Conservation (phyloP, 2,113 vertebrate genomes). For the Albula goreensis region DNA sequence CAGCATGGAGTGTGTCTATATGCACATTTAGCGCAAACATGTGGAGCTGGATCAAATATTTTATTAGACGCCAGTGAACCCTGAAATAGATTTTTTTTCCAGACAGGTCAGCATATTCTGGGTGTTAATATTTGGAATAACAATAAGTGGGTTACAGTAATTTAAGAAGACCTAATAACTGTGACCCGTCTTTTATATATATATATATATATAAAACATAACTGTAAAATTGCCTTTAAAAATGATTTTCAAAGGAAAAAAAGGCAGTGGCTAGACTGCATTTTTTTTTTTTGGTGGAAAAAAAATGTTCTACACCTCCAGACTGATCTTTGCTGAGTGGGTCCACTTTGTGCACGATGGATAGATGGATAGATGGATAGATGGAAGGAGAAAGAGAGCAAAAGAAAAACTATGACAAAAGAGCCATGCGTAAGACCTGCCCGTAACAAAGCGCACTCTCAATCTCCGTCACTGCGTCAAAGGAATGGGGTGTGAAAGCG, state of each 20-base stretch:
- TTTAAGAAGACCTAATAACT: background rate
- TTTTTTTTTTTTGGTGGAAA: too few species aligned
- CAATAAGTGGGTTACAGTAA: background rate
- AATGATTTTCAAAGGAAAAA: background rate
- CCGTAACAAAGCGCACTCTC: too few species aligned
- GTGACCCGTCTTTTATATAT: background rate
- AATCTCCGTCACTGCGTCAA: background rate
- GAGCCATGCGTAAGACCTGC: too few species aligned
- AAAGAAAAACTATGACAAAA: too few species aligned
- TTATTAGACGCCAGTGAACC: background rate
- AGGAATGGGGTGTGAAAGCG: background rate
- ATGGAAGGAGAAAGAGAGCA: too few species aligned
- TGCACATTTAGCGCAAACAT: background rate
- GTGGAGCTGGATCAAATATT: background rate
- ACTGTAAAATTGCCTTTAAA: background rate
- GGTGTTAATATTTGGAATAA: background rate
- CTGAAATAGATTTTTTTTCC: background rate
- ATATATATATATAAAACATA: too few species aligned
- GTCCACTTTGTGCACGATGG: too few species aligned
- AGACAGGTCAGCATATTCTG: conserved; percentile 4
- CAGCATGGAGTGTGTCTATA: background rate
- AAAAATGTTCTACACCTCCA: too few species aligned
- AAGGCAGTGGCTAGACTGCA: too few species aligned
- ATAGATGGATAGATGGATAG: too few species aligned
- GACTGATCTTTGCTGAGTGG: too few species aligned